phyloP scores from a whole-genome alignment of 2,113 vertebrate genomes.

The Grammomys surdaster region DNA sequence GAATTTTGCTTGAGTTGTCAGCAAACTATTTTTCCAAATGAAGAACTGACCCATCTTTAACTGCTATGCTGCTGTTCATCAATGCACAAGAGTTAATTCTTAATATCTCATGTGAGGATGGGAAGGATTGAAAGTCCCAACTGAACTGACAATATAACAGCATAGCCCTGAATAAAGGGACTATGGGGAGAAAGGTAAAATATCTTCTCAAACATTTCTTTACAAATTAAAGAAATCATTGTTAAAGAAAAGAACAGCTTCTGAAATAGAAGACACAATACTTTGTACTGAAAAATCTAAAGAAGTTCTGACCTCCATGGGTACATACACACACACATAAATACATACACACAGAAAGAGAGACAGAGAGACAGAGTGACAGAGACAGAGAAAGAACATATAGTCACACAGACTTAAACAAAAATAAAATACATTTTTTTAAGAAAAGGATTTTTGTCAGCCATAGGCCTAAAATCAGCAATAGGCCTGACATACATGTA shows the following conservation, averaged over 20 bases:
- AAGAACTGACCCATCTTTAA: not conserved
- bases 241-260: not conserved
- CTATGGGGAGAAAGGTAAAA: not conserved
- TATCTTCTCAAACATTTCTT: conserved; percentile 34
- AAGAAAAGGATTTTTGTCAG: not conserved
- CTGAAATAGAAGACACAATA: not conserved
- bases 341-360: not conserved
- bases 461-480: too few relatives aligned
- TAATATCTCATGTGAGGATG: not conserved
- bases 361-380: too few relatives aligned
- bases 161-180: conserved; percentile 15
- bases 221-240: not conserved
- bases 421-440: not conserved
- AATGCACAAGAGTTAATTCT: not conserved
- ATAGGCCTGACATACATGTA: too few relatives aligned
- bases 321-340: not conserved
- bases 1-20: not conserved
- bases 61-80: not conserved
- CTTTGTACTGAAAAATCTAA: not conserved
- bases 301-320: not conserved
- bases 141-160: not conserved
- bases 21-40: not conserved
- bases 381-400: not conserved
- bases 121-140: not conserved
- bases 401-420: not conserved